Conservation (phyloP, 2,888 invertebrate species). For the Drosophila putrida region DNA sequence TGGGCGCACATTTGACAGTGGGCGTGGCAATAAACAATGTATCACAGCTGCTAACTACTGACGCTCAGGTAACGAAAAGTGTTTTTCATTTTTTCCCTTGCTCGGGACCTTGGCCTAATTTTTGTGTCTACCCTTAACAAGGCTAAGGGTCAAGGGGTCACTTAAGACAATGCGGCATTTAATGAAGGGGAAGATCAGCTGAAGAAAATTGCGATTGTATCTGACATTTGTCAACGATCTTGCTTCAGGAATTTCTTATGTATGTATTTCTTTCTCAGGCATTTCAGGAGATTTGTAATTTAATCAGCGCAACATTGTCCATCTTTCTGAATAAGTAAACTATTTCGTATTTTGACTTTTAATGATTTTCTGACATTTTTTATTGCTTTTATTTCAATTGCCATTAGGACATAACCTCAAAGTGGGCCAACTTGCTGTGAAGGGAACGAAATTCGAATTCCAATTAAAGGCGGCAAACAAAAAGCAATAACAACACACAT, state of each 20-base stretch:
- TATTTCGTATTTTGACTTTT: constrained; percentile 38
- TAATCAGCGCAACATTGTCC: constrained; percentile 70
- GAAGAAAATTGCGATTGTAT: constrained; percentile 8
- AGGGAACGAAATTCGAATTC: constrained; percentile 22
- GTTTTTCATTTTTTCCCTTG: constrained; percentile 49
- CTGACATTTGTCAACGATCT: constrained; percentile 66
- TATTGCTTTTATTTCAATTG: constrained; percentile 51
- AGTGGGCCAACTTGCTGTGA: constrained; percentile 29
- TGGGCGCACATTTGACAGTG: constrained; percentile 63
- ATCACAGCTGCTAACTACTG: constrained; percentile 58
- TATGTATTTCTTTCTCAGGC: constrained; percentile 38
- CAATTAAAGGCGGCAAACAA: constrained; percentile 39
- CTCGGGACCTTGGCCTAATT: constrained; percentile 70
- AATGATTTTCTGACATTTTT: constrained; percentile 31
- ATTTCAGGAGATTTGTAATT: constrained; percentile 60
- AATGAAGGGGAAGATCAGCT: constrained; percentile 43
- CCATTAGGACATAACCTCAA: constrained; percentile 40
- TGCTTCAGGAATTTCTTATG: constrained; percentile 15
- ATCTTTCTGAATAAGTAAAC: constrained; percentile 3
- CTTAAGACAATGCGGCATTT: constrained; percentile 63
- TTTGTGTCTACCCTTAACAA: constrained; percentile 47
- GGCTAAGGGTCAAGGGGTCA: constrained; percentile 74
- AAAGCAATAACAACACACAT: constrained; percentile 33
- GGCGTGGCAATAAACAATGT: constrained; percentile 50
- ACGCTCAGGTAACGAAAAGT: constrained; percentile 38